Evolutionary conservation across 2,113 vertebrate species (phyloP).

Genomic region (Poecilia latipinna): DNA sequence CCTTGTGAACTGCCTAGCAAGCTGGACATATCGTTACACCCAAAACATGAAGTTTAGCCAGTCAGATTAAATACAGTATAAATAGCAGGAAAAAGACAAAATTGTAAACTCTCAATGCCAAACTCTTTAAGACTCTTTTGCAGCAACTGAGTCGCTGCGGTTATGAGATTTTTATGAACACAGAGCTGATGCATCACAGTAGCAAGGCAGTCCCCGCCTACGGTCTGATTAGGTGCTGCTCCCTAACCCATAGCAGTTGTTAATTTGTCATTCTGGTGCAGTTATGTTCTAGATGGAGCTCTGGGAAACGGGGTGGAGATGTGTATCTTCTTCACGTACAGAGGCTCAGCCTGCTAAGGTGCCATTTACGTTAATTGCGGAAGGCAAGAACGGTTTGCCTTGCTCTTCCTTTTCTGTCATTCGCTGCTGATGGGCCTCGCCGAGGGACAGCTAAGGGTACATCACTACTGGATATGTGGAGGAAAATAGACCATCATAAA

Average conservation of each 20-base stretch:
- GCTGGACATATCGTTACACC: no score
- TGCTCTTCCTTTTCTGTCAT: slow-evolving; percentile 20
- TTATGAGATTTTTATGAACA: slow-evolving; percentile 50
- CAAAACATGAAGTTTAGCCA: no score
- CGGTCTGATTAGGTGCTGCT: slow-evolving; percentile 47
- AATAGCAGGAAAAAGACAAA: neutral
- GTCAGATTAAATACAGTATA: neutral
- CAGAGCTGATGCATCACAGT: slow-evolving; percentile 35
- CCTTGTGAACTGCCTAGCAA: no score
- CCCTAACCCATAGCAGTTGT: slow-evolving; percentile 50
- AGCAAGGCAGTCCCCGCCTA: slow-evolving; percentile 3
- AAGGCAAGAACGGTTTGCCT: slow-evolving; percentile 6
- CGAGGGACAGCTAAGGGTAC: slow-evolving; percentile 12
- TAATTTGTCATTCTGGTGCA: slow-evolving; percentile 58
- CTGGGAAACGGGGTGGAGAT: slow-evolving; percentile 24
- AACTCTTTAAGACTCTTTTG: neutral
- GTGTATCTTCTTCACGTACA: slow-evolving; percentile 24
- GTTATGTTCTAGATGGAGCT: slow-evolving; percentile 17
- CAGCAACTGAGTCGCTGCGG: slow-evolving; percentile 8
- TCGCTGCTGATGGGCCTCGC: neutral
- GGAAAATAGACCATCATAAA: slow-evolving; percentile 62
- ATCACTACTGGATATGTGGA: slow-evolving; percentile 32
- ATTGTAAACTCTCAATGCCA: neutral
- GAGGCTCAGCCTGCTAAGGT: slow-evolving; percentile 14
- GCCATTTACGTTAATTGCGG: slow-evolving; percentile 32